phyloP scores from a whole-genome alignment of 1,140 invertebrate species.

The Trichonephila clavipes region DNA sequence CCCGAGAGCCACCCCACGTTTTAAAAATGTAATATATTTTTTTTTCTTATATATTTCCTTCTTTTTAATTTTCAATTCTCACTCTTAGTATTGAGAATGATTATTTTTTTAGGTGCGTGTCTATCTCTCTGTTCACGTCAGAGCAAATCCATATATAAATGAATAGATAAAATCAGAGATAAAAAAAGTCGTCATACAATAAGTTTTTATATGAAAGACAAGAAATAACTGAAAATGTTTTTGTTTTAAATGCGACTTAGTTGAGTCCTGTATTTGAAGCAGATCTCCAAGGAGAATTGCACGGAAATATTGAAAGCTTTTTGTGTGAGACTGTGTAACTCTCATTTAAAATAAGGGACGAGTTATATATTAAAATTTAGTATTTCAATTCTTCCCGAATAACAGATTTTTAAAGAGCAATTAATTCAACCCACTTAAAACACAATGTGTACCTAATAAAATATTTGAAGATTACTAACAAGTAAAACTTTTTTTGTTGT shows the following conservation, averaged over 20 bases:
- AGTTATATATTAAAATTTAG: constrained; percentile 16
- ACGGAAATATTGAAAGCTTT: constrained; percentile 29
- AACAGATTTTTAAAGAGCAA: too few relatives aligned
- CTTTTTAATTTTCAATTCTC: constrained; percentile 5
- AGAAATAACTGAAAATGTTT: constrained; percentile 51
- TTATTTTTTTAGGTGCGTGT: constrained; percentile 23
- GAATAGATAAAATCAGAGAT: not conserved
- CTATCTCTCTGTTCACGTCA: not conserved
- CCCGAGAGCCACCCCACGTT: not conserved
- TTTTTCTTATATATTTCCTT: not conserved
- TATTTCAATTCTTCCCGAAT: not conserved
- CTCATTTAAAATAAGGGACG: not conserved
- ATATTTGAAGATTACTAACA: too few relatives aligned
- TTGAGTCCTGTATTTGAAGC: constrained; percentile 13
- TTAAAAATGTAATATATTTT: not conserved
- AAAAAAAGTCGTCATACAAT: constrained; percentile 24
- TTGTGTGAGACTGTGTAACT: constrained; percentile 5
- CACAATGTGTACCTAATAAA: too few relatives aligned
- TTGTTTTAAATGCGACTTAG: constrained; percentile 71
- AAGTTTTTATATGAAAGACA: constrained; percentile 53
- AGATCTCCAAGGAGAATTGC: constrained; percentile 36
- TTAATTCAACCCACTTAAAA: too few relatives aligned
- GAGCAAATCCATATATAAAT: constrained; percentile 33
- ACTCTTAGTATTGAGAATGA: not conserved
- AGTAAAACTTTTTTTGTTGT: too few relatives aligned